A percentile compares a stretch with the other conserved stretches of the same genome.
phyloP scores from a whole-genome alignment of 1,140 invertebrate species.

The Riptortus pedestris region DNA sequence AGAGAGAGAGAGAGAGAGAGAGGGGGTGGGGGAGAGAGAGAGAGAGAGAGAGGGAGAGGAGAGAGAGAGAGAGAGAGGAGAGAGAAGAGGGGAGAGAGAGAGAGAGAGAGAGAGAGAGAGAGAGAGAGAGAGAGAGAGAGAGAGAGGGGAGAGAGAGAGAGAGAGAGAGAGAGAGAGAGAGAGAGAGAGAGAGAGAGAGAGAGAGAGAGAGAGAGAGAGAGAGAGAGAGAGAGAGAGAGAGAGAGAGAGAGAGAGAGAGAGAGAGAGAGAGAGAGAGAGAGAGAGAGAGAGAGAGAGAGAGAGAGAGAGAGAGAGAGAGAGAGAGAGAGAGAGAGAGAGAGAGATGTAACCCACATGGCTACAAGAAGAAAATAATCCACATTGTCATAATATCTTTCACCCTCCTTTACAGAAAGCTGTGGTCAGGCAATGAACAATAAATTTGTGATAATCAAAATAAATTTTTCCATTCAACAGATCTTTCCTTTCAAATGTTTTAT shows the following conservation, averaged over 20 bases:
- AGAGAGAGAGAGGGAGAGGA: not conserved
- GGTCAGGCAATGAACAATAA: no score
- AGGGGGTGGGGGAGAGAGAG: conserved; percentile 9
- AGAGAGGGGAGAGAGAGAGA: not conserved
- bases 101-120: conserved; percentile 4
- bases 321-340: conserved; percentile 11
- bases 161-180: not conserved
- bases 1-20: conserved; percentile 24
- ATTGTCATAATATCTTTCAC: no score
- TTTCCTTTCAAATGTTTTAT: no score
- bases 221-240: not conserved
- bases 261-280: conserved; percentile 16
- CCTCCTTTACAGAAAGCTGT: no score
- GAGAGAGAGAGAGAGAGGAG: not conserved
- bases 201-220: not conserved
- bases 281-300: conserved; percentile 22
- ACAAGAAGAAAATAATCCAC: no score
- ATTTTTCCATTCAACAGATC: no score
- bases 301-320: conserved; percentile 21
- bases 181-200: not conserved
- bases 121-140: not conserved
- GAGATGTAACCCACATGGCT: no score
- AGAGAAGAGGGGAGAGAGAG: not conserved
- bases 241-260: not conserved
- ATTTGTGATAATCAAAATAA: no score